Base-by-base conservation (phyloP, 1,140 invertebrate genomes). In the Parapsyche elsis region DNA sequence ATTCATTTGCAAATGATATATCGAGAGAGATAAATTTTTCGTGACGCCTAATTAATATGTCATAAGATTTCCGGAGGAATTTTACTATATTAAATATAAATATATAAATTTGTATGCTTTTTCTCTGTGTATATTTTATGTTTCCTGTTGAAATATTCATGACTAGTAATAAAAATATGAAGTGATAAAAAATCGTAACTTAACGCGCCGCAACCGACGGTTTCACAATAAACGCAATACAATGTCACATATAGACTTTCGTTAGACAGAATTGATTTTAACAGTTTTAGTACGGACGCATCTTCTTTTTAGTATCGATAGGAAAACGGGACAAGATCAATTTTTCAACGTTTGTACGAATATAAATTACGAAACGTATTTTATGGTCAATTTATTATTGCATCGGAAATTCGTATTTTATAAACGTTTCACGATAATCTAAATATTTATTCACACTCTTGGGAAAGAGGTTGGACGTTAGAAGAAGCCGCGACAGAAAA, bases 21-120 rank as follows among this genome's bases (percentile, higher is more conserved):
- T 74, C 10, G 14, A 38, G 16, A 59, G 45, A 26, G 14, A 76
- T 76, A 76, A 76, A 76, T 59, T 76, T 76, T 46, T 61, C 74
- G 57, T 76, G 44, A 76, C 53, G 30, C 12, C 46, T 59, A 76
- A 76, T 76, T 76, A 76, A 76, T 74, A 74, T 76, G 45, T 26
- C 45, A 76, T 24, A 61, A 57, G 19, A 59, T 76, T 76, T 49
- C 53, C 12, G 71, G 71, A 74, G 30, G 7, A 61, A 61, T 19
- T 61, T 19, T 19, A 53, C 14, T 21, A 61, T 16, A 9, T 9
- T 61, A 61, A 61, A 61, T 21, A 61, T 61, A n/a, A 16, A 19
- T 19, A 61, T 21, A 61, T 61, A 61, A 1, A 61, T 61, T 61
- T 61, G 16, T 61, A 19, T 19, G 16, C 21, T 61, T 19, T 19